These are phyloP conservation scores for Heteromormyrus szaboi DNA, from an alignment of 2,797 vertebrate genomes.

Conservation along the genomic window DNA sequence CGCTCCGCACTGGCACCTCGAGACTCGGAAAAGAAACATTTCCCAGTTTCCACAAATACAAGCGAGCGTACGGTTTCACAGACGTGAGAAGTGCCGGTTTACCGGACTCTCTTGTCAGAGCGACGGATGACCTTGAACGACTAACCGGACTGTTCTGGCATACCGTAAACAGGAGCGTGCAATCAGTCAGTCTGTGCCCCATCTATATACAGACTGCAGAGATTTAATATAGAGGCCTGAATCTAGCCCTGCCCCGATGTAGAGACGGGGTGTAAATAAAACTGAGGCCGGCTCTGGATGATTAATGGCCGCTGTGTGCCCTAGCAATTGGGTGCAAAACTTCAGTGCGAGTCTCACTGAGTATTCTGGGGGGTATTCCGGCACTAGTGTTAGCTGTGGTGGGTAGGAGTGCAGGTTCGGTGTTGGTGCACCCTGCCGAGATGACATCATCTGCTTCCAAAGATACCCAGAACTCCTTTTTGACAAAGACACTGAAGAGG, in stretches of 20 bases:
- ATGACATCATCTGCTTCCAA: slow-evolving; percentile 31
- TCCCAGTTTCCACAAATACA: neutral
- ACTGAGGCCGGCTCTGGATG: slow-evolving; percentile 1
- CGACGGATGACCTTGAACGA: slow-evolving; percentile 13
- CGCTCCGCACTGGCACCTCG: neutral
- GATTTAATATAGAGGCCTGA: slow-evolving; percentile 20
- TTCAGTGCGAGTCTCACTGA: neutral
- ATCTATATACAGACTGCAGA: slow-evolving; percentile 12
- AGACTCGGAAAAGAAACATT: neutral
- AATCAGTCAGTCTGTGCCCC: slow-evolving; percentile 3
- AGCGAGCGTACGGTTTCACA: neutral
- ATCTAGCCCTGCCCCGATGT: slow-evolving; percentile 1
- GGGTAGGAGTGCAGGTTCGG: neutral
- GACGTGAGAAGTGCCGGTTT: neutral
- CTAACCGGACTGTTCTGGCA: neutral
- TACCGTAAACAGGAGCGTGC: slow-evolving; percentile 12
- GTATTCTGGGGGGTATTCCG: neutral
- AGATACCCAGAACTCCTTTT: slow-evolving; percentile 17
- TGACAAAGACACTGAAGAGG: neutral
- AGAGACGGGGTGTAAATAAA: slow-evolving; percentile 21
- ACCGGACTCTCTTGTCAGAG: neutral
- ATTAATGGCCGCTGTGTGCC: neutral
- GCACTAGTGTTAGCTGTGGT: neutral
- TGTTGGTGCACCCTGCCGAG: neutral
- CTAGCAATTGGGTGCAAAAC: neutral